Evolutionary conservation across 2,888 invertebrate genomes (phyloP).

Genomic region (Vandiemenella viatica): DNA sequence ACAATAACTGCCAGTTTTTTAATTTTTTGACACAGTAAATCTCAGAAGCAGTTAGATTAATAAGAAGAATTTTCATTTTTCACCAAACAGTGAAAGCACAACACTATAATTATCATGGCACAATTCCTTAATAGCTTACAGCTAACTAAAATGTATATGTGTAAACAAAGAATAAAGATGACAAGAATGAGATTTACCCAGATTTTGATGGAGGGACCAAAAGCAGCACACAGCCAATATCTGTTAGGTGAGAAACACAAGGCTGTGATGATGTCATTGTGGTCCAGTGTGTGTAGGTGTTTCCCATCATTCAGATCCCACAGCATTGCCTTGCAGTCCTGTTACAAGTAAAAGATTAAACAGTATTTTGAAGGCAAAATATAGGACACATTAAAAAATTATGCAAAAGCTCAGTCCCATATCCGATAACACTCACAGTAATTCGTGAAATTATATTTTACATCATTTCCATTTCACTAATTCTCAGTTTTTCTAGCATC

Average conservation of each 20-base stretch:
- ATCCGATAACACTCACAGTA: neutral
- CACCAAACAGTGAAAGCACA: too few relatives aligned
- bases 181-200: slow-evolving; percentile 50
- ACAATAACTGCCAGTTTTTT: too few relatives aligned
- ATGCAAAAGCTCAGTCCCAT: neutral
- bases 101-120: too few relatives aligned
- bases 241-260: slow-evolving; percentile 98
- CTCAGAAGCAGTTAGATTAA: too few relatives aligned
- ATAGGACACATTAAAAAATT: neutral
- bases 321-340: slow-evolving; percentile 97
- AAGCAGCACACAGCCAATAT: slow-evolving; percentile 99
- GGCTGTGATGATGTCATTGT: slow-evolving; percentile 95
- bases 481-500: slow-evolving; percentile 4
- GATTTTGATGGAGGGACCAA: slow-evolving; percentile 94
- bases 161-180: neutral
- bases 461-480: neutral
- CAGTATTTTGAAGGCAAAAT: neutral
- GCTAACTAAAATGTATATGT: too few relatives aligned
- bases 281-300: slow-evolving; percentile 95
- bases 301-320: slow-evolving; percentile 99
- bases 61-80: too few relatives aligned
- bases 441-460: neutral
- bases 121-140: too few relatives aligned
- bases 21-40: too few relatives aligned
- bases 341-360: slow-evolving; percentile 8